Conservation (phyloP, 2,113 vertebrate species). For the Vimba vimba region DNA sequence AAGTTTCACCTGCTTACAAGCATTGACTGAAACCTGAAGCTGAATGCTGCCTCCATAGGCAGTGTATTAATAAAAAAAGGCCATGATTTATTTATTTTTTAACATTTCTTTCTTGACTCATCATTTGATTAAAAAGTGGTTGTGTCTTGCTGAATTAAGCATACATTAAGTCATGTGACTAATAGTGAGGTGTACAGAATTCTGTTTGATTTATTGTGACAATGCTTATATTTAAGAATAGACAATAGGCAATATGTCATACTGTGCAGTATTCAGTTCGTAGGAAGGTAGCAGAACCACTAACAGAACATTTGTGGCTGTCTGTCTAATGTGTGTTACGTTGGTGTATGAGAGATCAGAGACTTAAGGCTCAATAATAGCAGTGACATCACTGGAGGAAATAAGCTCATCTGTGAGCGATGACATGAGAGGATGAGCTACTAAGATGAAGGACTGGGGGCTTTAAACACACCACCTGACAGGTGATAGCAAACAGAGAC, state of each 20-base stretch:
- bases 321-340: neutral
- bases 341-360: constrained; percentile 4
- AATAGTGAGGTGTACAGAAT: neutral
- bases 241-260: neutral
- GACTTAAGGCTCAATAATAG: neutral
- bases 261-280: neutral
- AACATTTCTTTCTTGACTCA: neutral
- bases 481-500: neutral
- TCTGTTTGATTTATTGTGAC: neutral
- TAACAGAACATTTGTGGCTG: neutral
- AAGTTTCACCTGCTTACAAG: neutral
- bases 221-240: neutral
- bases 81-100: neutral
- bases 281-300: neutral
- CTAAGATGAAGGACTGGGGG: neutral
- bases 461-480: neutral
- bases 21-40: neutral
- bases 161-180: neutral
- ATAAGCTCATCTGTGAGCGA: constrained; percentile 14
- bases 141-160: neutral
- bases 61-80: neutral
- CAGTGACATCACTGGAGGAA: constrained; percentile 5
- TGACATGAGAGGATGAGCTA: constrained; percentile 11
- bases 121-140: neutral
- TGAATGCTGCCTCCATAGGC: neutral